Conservation (phyloP, 2,888 invertebrate genomes). For the Troides aeacus region DNA sequence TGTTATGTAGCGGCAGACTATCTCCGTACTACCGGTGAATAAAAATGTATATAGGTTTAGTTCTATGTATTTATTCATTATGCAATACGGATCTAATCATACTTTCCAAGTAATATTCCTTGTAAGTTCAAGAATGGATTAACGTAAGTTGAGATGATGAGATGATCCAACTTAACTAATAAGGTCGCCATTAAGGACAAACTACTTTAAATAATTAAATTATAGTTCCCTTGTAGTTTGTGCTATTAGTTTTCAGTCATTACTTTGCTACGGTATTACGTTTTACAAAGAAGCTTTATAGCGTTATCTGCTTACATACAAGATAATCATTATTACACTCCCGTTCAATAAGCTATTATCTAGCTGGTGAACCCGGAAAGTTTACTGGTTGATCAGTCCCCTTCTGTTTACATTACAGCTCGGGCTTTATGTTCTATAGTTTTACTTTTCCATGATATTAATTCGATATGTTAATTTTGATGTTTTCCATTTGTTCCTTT, state of each 20-base stretch:
- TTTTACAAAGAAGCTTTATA: constrained; percentile 20
- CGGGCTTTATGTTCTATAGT: neutral
- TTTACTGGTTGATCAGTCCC: constrained; percentile 1
- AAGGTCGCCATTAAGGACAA: constrained; percentile 1
- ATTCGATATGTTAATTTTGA: neutral
- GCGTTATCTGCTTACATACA: constrained; percentile 2
- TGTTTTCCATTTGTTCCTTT: neutral
- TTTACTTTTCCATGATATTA: neutral
- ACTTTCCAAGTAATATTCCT: neutral
- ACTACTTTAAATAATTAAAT: constrained; percentile 43
- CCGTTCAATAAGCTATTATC: constrained; percentile 9
- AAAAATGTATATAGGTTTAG: no score
- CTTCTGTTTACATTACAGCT: neutral
- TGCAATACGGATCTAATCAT: neutral
- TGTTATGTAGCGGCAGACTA: no score
- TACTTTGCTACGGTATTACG: neutral
- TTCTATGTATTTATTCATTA: neutral
- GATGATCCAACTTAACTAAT: constrained; percentile 3
- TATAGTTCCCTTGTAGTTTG: constrained; percentile 1
- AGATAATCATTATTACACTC: constrained; percentile 10
- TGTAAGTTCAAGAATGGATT: neutral
- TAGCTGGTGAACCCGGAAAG: neutral
- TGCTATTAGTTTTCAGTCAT: constrained; percentile 12
- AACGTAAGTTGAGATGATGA: neutral
- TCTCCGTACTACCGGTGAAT: no score